A percentile compares a stretch with the other conserved stretches of the same genome.
These are phyloP conservation scores for Poecile montanus DNA, from an alignment of 2,797 vertebrate genomes.

Conservation along the genomic window DNA sequence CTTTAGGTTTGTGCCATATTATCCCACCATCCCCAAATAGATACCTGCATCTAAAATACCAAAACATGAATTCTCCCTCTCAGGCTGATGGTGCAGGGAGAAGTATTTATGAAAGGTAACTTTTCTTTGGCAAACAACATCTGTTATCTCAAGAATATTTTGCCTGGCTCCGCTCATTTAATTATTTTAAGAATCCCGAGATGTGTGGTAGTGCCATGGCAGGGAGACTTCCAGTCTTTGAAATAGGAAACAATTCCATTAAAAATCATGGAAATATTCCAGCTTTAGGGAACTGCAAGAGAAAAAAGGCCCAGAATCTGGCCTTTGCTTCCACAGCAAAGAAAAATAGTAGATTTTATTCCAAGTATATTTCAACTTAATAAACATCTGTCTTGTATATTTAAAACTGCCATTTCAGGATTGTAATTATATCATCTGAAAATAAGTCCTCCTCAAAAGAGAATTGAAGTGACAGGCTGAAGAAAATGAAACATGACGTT, in stretches of 20 bases:
- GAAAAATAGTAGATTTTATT: not conserved
- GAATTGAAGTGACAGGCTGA: conserved; percentile 68
- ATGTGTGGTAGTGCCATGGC: not conserved
- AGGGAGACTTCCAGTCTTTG: not conserved
- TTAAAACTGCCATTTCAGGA: conserved; percentile 62
- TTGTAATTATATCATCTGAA: conserved; percentile 75
- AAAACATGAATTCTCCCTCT: not conserved
- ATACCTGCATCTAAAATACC: not conserved
- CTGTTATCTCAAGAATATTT: not conserved
- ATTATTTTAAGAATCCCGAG: not conserved
- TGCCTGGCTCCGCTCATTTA: not conserved
- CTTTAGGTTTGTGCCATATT: not conserved
- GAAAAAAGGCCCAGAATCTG: not conserved
- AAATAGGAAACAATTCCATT: not conserved
- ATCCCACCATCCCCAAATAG: not conserved
- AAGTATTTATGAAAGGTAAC: not conserved
- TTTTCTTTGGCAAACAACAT: not conserved
- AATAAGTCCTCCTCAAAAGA: conserved; percentile 64
- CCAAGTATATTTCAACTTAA: conserved; percentile 54
- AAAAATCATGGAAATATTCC: not conserved
- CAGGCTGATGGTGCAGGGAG: not conserved
- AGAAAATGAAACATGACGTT: conserved; percentile 72
- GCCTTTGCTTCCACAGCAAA: not conserved
- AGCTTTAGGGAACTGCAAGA: not conserved
- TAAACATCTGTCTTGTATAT: conserved; percentile 74